Evolutionary conservation across 2,888 invertebrate genomes (phyloP), one percentile per base, ranked within the genome.

Genomic region (Exocentrus adspersus): DNA sequence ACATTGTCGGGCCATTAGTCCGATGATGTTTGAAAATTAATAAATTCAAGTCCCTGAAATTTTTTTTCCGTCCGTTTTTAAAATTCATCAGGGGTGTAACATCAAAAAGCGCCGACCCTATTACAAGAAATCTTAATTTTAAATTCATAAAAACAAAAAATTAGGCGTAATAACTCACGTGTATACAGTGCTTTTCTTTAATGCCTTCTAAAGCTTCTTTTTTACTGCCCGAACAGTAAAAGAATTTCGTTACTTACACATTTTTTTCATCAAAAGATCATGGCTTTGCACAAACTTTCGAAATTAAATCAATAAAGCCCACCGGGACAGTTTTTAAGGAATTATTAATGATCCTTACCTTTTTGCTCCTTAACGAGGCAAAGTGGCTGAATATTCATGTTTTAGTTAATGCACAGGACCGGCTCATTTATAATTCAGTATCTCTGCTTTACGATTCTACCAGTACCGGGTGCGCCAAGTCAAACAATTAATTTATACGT

Each of bases 71-170:
- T 43, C 28, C 28, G 10, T 43, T 54, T 59, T 53, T 53, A 54
- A 63, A 50, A 59, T 59, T 58, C 58, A 63, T 59, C 46, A 24
- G 14, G n/a, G 21, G 41, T n/a, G n/a, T 17, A 45, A 59, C 63
- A 54, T 63, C 63, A 63, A 63, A 63, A 59, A 14, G 46, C 45
- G 48, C n/a, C n/a, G n/a, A 10, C 45, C 12, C 9, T 21, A 51
- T 46, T 50, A 32, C 10, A 41, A 53, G 20, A 48, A 58, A 62
- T 52, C 52, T 46, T 59, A 59, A 63, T 63, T 53, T 50, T 24
- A 52, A 63, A 59, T 59, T 63, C 58, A 48, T 20, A 53, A 63
- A 63, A 63, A 62, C 58, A 62, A 62, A 57, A 53, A 58, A 62
- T 24, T 43, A 24, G 30, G 9, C 42, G 16, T 54, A 54, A 52